phyloP scores from a whole-genome alignment of 2,113 vertebrate species.

The Coreoperca whiteheadi region DNA sequence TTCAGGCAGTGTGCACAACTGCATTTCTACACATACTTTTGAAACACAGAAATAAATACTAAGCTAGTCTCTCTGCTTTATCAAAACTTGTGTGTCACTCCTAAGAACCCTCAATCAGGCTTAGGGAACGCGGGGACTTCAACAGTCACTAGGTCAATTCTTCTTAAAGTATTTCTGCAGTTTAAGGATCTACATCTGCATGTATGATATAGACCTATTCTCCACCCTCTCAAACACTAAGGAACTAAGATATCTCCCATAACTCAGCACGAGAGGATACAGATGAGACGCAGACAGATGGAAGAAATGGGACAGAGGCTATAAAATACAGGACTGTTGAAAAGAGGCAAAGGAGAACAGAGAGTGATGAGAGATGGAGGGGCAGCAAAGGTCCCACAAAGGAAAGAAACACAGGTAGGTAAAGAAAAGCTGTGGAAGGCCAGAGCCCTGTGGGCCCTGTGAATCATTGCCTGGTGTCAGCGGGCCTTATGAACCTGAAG shows the following conservation, averaged over 20 bases:
- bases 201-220: conserved; percentile 24
- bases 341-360: conserved; percentile 10
- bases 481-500: conserved; percentile 28
- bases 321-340: conserved; percentile 30
- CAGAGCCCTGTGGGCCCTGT: conserved; percentile 25
- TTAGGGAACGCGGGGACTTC: neutral
- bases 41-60: neutral
- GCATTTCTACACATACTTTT: neutral
- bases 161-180: conserved; percentile 1
- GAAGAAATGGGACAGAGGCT: neutral
- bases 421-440: conserved; percentile 18
- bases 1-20: neutral
- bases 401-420: conserved; percentile 28
- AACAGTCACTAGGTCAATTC: neutral
- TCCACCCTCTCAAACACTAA: conserved; percentile 34
- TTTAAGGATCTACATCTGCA: neutral
- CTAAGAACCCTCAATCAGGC: neutral
- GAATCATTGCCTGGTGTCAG: conserved; percentile 53
- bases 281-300: conserved; percentile 18
- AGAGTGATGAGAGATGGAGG: conserved; percentile 36
- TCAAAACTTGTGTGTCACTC: neutral
- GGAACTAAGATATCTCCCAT: conserved; percentile 30
- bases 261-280: conserved; percentile 31
- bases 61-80: neutral
- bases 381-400: conserved; percentile 27